Base-by-base conservation (phyloP, 2,888 invertebrate genomes). In the Shargacucullia verbasci region DNA sequence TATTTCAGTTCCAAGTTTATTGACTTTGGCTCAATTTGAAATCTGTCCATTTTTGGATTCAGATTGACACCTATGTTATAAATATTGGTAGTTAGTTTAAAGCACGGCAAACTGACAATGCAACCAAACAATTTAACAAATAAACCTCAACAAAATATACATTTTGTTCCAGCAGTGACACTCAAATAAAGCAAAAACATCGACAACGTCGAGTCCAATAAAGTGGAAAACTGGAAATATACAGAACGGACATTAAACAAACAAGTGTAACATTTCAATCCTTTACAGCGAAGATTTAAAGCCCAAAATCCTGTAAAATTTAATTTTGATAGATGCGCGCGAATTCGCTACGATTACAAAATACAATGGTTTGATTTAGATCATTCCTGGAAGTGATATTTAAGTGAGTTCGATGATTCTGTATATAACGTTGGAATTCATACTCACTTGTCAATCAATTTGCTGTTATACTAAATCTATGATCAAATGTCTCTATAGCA, bases 321-420 rank as follows among this genome's bases (percentile, higher is more conserved):
- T 89, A 86, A 91, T 89, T 90, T 89, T 89, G 89, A 89, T 89
- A 87, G 87, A 87, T 82, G 79, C 80, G 78, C 84, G 81, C 80
- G 79, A 85, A 88, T 86, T 85, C 80, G 64, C 82, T 79, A 80
- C 83, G 82, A 85, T 86, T 85, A 84, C 84, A 79, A 81, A 78
- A 85, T 76, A 82, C 78, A 72, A 59, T 55, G 40, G 79, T 52
- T 9, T 0, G 78, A 76, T 61, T 31, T 74, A 73, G 27, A 59
- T 29, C 2, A 0, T 8, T 35, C 5, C 74, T 74, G 35, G 74
- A 74, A 58, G 64, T 14, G 48, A 2, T 29, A 33, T 6, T n/a
- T n/a, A n/a, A n/a, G n/a, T n/a, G n/a, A n/a, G n/a, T n/a, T n/a
- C n/a, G n/a, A n/a, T n/a, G n/a, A n/a, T n/a, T n/a, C n/a, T n/a